Conservation (phyloP, 2,797 vertebrate species). For the Microctenopoma stevenorrisi region DNA sequence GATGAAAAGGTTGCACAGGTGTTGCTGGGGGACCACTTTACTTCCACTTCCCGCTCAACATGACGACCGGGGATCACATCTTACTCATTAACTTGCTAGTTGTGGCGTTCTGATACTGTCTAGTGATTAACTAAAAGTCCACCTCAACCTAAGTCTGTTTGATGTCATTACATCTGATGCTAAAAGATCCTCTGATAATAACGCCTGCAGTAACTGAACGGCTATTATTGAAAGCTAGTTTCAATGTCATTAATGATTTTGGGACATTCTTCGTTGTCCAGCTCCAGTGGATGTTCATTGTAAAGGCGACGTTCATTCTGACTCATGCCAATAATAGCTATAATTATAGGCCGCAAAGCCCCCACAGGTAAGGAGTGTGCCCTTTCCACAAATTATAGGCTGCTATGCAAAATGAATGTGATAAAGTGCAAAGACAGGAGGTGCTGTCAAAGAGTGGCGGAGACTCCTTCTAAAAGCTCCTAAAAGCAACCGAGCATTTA, state of each 20-base stretch:
- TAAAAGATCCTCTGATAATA: constrained; percentile 44
- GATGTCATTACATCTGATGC: constrained; percentile 42
- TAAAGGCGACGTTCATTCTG: constrained; percentile 59
- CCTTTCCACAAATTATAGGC: constrained; percentile 68
- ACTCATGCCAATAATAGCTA: constrained; percentile 70
- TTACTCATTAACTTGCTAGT: constrained; percentile 15
- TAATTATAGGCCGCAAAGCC: constrained; percentile 64
- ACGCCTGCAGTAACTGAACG: constrained; percentile 26
- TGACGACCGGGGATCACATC: constrained; percentile 3
- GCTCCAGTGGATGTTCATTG: constrained; percentile 49
- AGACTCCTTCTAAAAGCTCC: constrained; percentile 32
- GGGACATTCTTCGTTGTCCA: constrained; percentile 49
- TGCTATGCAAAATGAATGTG: constrained; percentile 54
- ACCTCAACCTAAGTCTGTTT: constrained; percentile 20
- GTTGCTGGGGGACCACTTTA: neutral
- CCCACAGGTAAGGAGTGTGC: constrained; percentile 54
- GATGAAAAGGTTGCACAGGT: constrained; percentile 9
- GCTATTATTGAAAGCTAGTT: constrained; percentile 44
- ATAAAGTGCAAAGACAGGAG: constrained; percentile 52
- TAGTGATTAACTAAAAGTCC: constrained; percentile 19
- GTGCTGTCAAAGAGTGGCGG: constrained; percentile 22
- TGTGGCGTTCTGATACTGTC: constrained; percentile 10
- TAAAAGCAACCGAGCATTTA: constrained; percentile 36
- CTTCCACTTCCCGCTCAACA: constrained; percentile 1
- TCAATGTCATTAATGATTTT: constrained; percentile 59